Percentiles rank a stretch among this genome's conserved stretches.
Conservation (phyloP, 2,888 invertebrate genomes). For the Nemotelus pantherinus region DNA sequence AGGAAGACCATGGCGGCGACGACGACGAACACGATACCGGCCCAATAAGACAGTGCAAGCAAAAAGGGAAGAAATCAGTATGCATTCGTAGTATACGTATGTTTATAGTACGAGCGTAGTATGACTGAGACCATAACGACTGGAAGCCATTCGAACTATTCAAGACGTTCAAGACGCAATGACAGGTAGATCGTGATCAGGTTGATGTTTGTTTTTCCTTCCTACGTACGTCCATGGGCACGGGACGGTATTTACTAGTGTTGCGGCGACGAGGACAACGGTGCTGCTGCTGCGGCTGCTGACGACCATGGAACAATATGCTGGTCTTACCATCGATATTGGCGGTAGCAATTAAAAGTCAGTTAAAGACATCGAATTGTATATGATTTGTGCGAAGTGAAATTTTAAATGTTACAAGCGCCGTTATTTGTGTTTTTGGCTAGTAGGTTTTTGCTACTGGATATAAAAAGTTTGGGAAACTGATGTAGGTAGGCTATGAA, state of each 20-base stretch:
- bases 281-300: background rate
- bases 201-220: slow-evolving; percentile 27
- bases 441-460: background rate
- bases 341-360: slow-evolving; percentile 39
- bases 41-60: background rate
- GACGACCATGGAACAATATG: slow-evolving; percentile 4
- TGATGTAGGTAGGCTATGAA: no score
- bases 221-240: background rate
- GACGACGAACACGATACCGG: background rate
- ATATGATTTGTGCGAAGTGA: slow-evolving; percentile 3
- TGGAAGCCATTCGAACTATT: slow-evolving; percentile 14
- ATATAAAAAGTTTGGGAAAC: no score
- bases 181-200: slow-evolving; percentile 43
- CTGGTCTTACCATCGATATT: background rate
- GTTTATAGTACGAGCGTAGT: background rate
- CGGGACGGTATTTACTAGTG: background rate
- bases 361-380: slow-evolving; percentile 1
- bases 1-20: slow-evolving; percentile 1
- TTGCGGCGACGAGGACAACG: background rate
- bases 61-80: background rate
- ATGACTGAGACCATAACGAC: slow-evolving; percentile 32
- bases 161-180: slow-evolving; percentile 16
- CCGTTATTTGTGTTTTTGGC: background rate
- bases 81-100: no score
- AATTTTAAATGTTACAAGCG: slow-evolving; percentile 19